phyloP scores from a whole-genome alignment of 2,888 invertebrate species.

The Meandrusa payeni region DNA sequence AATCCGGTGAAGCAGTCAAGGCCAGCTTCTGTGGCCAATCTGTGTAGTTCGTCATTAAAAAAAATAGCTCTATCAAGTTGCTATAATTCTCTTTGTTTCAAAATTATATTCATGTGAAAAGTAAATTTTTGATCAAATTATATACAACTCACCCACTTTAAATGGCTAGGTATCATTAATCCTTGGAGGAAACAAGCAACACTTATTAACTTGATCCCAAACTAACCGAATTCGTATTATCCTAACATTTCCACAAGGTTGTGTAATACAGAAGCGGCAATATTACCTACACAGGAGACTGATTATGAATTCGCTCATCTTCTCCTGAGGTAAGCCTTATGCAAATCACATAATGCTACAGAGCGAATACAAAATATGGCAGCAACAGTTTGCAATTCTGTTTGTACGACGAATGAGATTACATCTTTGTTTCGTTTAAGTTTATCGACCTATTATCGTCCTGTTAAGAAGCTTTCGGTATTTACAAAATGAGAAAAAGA shows the following conservation, averaged over 20 bases:
- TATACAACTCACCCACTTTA: too few species aligned
- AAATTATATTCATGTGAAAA: too few species aligned
- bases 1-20: too few species aligned
- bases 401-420: slow-evolving; percentile 9
- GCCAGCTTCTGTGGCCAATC: too few species aligned
- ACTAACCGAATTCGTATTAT: slow-evolving; percentile 10
- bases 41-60: too few species aligned
- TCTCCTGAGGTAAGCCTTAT: slow-evolving; percentile 44
- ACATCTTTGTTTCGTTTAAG: background rate
- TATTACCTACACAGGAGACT: slow-evolving; percentile 38
- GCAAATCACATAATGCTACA: slow-evolving; percentile 37
- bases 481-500: too few species aligned
- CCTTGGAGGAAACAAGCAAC: slow-evolving; percentile 1
- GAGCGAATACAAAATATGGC: slow-evolving; percentile 35
- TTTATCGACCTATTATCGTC: too few species aligned
- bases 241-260: slow-evolving; percentile 10
- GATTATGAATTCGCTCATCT: slow-evolving; percentile 44
- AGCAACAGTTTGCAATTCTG: slow-evolving; percentile 18
- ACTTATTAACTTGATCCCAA: slow-evolving; percentile 7
- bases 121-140: too few species aligned
- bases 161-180: too few species aligned
- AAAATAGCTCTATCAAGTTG: too few species aligned
- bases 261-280: slow-evolving; percentile 24
- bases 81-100: too few species aligned
- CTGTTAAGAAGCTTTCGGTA: too few species aligned